phyloP scores from a whole-genome alignment of 92 coral and sea anemone genomes.

The Epizoanthus ramosus region DNA sequence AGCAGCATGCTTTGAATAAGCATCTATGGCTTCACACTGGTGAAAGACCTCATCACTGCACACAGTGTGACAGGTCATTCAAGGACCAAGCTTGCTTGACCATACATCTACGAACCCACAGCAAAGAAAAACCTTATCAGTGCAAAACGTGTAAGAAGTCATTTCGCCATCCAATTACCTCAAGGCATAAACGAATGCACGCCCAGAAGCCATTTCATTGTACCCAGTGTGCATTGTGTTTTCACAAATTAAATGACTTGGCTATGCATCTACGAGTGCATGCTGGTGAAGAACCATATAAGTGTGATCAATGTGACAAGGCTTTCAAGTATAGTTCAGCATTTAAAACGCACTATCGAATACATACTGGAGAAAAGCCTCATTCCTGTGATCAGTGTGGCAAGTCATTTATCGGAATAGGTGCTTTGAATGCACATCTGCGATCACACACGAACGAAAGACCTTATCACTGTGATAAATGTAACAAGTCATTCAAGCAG shows the following conservation, averaged over 20 bases:
- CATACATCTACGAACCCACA: background rate
- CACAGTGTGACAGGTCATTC: background rate
- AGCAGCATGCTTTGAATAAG: background rate
- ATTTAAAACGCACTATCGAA: constrained; percentile 20
- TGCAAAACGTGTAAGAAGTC: background rate
- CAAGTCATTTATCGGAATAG: constrained; percentile 21
- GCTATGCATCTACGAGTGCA: background rate
- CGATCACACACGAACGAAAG: constrained; percentile 36
- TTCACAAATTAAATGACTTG: background rate
- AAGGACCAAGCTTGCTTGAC: background rate
- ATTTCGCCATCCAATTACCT: background rate
- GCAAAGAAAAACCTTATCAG: background rate
- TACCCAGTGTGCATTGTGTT: background rate
- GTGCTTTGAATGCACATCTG: constrained; percentile 34
- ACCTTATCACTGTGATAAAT: constrained; percentile 49
- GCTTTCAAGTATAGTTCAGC: background rate
- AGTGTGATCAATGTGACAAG: background rate
- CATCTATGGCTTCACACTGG: background rate
- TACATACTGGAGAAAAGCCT: constrained; percentile 48
- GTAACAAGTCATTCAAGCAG: constrained; percentile 46
- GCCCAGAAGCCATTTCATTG: background rate
- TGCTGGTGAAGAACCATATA: background rate
- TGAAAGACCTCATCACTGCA: background rate
- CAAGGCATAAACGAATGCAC: background rate
- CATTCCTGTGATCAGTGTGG: constrained; percentile 41